Evolutionary conservation across 1,140 invertebrate species (phyloP), one percentile per base, ranked within the genome.

Genomic region (Heliconius eleuchia): DNA sequence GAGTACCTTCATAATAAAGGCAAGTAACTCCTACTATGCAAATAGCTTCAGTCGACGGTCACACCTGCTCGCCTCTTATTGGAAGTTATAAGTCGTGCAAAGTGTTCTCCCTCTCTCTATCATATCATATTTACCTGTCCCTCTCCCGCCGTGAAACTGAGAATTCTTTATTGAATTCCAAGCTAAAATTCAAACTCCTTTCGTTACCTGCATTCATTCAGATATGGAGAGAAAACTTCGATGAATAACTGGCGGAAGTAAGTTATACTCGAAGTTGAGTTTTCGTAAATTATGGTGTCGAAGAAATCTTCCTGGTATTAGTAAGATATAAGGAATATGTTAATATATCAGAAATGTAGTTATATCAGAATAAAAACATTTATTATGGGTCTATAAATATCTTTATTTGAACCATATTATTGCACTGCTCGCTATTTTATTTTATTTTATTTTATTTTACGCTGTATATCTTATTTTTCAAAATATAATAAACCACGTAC

Each of bases 71-170:
- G 86, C 77, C 66, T 85, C 87, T 92, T 94, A 94, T 94, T 93
- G 91, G 79, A 89, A 89, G 88, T 92, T 93, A 91, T 94, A 93
- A 94, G 90, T 92, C 92, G 88, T 89, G 87, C 90, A 89, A 92
- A 92, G 89, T 89, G 87, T 84, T 83, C 76, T 66, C 76, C 30
- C 76, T 37, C 57, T 37, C 57, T 79, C 77, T 79, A 77, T 81
- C 80, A 57, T 79, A 76, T 73, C 50, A 78, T 83, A 76, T 80
- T 78, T 72, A 50, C 37, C 66, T 75, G 75, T 78, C 78, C 55
- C 80, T 57, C 37, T 81, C 73, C 66, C 60, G 76, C 76, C 27
- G 74, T 80, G 79, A 78, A 80, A 79, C 79, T 77, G 76, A 75
- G 73, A 80, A 82, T 80, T 71, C 74, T 81, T 83, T 83, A 79